Evolutionary conservation across 2,888 invertebrate genomes (phyloP).

Genomic region (Lepeophtheirus nordmannii): DNA sequence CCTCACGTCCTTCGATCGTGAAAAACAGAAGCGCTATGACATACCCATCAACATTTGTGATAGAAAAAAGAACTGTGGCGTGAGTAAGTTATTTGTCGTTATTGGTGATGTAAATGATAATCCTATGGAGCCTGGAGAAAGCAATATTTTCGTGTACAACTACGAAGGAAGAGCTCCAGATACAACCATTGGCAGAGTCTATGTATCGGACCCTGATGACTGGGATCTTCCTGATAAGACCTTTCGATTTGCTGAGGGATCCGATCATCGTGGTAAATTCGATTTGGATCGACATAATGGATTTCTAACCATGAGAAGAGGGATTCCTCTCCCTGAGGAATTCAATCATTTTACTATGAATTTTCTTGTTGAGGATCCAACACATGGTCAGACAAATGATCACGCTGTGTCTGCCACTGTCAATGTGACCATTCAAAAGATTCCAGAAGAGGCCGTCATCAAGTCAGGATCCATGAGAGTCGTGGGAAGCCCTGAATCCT

Average conservation of each 20-base stretch:
- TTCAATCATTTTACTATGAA: background rate
- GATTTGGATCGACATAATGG: constrained; percentile 58
- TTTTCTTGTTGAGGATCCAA: constrained; percentile 29
- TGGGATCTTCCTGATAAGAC: constrained; percentile 88
- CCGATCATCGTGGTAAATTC: constrained; percentile 46
- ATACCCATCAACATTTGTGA: constrained; percentile 81
- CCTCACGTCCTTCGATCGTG: constrained; percentile 62
- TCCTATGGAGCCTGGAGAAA: constrained; percentile 66
- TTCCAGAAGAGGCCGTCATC: constrained; percentile 76
- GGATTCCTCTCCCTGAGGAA: constrained; percentile 40
- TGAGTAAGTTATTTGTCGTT: constrained; percentile 68
- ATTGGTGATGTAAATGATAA: constrained; percentile 93
- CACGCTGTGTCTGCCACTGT: constrained; percentile 60
- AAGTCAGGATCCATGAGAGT: constrained; percentile 84
- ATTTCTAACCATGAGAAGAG: constrained; percentile 68
- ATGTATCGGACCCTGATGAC: constrained; percentile 85
- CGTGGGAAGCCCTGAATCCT: constrained; percentile 65
- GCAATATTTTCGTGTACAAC: constrained; percentile 82
- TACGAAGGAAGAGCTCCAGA: constrained; percentile 65
- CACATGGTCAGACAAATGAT: constrained; percentile 32
- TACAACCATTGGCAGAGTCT: constrained; percentile 74
- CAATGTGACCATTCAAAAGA: constrained; percentile 65
- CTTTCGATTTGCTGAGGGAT: constrained; percentile 51
- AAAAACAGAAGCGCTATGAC: constrained; percentile 65
- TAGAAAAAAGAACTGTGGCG: constrained; percentile 56